Percentiles rank a stretch among this genome's conserved stretches.
phyloP scores from a whole-genome alignment of 2,888 invertebrate species.

The Clunio marinus region DNA sequence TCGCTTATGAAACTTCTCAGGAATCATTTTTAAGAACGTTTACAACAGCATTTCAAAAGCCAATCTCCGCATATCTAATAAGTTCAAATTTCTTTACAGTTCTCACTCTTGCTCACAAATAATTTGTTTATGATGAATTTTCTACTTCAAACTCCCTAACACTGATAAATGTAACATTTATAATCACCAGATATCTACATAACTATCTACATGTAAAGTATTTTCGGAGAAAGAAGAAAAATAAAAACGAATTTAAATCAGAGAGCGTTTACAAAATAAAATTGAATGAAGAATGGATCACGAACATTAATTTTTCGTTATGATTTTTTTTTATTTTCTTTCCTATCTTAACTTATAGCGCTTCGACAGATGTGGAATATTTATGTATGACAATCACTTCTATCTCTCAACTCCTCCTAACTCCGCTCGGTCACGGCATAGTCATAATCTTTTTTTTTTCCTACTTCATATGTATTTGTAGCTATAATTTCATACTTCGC shows the following conservation, averaged over 20 bases:
- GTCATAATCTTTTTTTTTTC: conserved; percentile 22
- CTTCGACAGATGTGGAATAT: conserved; percentile 33
- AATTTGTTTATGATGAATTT: no score
- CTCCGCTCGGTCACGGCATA: background rate
- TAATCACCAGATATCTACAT: no score
- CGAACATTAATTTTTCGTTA: conserved; percentile 30
- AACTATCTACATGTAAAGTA: no score
- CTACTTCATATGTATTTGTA: background rate
- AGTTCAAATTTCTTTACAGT: no score
- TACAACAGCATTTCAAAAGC: no score
- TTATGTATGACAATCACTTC: background rate
- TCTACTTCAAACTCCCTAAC: no score
- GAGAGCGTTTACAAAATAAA: no score
- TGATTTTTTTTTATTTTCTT: background rate
- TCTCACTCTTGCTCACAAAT: no score
- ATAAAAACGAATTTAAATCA: no score
- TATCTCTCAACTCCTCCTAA: background rate
- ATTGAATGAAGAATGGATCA: conserved; percentile 23
- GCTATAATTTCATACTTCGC: background rate
- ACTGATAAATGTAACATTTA: no score
- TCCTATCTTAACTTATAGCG: background rate
- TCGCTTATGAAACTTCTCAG: background rate
- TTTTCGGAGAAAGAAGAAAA: no score
- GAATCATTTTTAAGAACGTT: background rate
- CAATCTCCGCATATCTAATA: no score